phyloP scores from a whole-genome alignment of 2,888 invertebrate species.

The Metellina segmentata region DNA sequence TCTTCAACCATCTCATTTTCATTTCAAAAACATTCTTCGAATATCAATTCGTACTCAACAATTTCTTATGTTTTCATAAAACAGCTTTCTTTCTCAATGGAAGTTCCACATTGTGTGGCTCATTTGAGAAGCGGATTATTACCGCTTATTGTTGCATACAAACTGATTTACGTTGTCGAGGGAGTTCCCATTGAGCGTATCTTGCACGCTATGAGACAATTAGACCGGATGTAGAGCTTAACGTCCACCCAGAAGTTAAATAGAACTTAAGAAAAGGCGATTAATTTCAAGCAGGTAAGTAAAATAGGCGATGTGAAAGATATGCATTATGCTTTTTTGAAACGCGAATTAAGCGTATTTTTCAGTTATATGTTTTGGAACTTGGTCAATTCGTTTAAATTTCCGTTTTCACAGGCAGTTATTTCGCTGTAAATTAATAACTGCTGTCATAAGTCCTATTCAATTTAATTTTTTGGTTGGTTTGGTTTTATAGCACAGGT shows the following conservation, averaged over 20 bases:
- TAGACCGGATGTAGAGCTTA: neutral
- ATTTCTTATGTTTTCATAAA: no score
- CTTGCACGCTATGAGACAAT: neutral
- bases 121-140: neutral
- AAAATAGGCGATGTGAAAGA: neutral
- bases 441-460: no score
- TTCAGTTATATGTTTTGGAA: no score
- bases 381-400: no score
- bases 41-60: neutral
- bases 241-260: neutral
- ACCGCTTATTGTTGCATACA: neutral
- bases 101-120: neutral
- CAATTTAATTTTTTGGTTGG: no score
- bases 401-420: no score
- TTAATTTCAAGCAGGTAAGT: neutral
- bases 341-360: no score
- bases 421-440: no score
- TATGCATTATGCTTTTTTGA: neutral
- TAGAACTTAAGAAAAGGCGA: neutral
- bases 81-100: neutral
- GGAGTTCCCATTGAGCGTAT: neutral
- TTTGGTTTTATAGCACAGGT: no score
- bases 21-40: neutral
- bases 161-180: neutral
- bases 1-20: neutral